Base-by-base conservation (phyloP, 2,797 vertebrate species). In the Cottoperca gobio region DNA sequence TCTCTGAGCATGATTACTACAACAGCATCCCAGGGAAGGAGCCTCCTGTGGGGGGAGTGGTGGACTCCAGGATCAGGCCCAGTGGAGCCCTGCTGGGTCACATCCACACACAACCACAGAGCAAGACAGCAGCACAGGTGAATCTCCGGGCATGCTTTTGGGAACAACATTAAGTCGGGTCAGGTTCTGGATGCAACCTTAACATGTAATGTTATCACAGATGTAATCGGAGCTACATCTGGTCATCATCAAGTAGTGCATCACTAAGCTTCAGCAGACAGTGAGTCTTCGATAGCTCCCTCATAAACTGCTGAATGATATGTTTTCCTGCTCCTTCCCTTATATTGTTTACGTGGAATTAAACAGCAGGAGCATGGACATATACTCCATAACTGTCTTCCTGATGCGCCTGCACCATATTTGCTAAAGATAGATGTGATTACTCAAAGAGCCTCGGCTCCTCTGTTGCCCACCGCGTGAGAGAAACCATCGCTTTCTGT, bases 11-110 rank as follows among this genome's bases (percentile, higher is more conserved):
- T 0, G 90, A 96, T 76, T 99, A 99, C 87, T 99, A 99, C 92
- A 99, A 99, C 93, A 99, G 97, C 88, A 96, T 99, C 84, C 98
- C 97, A 0, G 98, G 98, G n/a, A 99, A 99, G 86, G 96, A 98
- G 91, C 98, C 98, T 0, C 98, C 98, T 0, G 91, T 84, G 0
- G 98, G 98, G 0, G 98, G 97, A 0, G 76, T 99, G 40, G 94
- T 99, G 66, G 98, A 99, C 87, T 97, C 96, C n/a, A 94, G 98
- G 43, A 93, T 97, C 21, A 87, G 90, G 59, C 71, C 87, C 14
- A 70, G 84, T 14, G 88, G 75, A 55, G 67, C 86, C 35, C 10
- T 87, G 33, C 81, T 92, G 62, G 89, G 95, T 64, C 95, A 96
- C 12, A 12, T 95, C 31, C 95, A 93, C 49, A 87, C 90, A 1